Evolutionary conservation across 2,888 invertebrate genomes (phyloP).

Genomic region (Anarsia innoxiella): DNA sequence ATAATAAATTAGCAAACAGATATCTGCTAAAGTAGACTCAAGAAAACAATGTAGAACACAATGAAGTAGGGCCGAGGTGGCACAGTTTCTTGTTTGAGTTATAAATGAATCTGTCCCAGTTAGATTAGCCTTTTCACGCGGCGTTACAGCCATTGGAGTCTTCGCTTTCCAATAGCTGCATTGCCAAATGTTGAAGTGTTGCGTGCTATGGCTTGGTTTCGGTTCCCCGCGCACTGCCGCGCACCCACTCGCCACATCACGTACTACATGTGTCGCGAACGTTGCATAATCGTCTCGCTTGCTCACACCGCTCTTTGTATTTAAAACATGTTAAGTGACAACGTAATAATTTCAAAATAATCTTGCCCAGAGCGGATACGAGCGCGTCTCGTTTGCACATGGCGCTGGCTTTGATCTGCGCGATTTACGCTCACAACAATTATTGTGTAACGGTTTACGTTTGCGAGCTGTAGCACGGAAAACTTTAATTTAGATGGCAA

Average conservation of each 20-base stretch:
- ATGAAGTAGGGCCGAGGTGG: constrained; percentile 63
- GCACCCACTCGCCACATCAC: constrained; percentile 33
- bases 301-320: constrained; percentile 49
- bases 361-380: constrained; percentile 23
- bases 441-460: constrained; percentile 16
- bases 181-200: constrained; percentile 51
- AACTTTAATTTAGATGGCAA: too few relatives aligned
- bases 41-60: constrained; percentile 57
- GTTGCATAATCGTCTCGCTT: constrained; percentile 46
- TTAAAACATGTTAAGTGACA: constrained; percentile 50
- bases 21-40: constrained; percentile 57
- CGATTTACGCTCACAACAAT: constrained; percentile 8
- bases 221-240: constrained; percentile 30
- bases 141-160: constrained; percentile 44
- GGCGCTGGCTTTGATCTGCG: constrained; percentile 23
- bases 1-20: neutral
- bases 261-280: constrained; percentile 27
- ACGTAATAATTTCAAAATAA: constrained; percentile 45
- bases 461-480: neutral
- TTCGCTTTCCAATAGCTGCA: constrained; percentile 56
- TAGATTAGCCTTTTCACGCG: constrained; percentile 56
- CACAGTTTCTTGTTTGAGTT: constrained; percentile 66
- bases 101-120: constrained; percentile 68
- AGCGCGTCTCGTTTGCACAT: constrained; percentile 22
- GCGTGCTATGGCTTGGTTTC: constrained; percentile 24